Percentiles rank a stretch among this genome's conserved stretches.
Conservation (phyloP, 2,888 invertebrate genomes). For the Yponomeuta cagnagella region DNA sequence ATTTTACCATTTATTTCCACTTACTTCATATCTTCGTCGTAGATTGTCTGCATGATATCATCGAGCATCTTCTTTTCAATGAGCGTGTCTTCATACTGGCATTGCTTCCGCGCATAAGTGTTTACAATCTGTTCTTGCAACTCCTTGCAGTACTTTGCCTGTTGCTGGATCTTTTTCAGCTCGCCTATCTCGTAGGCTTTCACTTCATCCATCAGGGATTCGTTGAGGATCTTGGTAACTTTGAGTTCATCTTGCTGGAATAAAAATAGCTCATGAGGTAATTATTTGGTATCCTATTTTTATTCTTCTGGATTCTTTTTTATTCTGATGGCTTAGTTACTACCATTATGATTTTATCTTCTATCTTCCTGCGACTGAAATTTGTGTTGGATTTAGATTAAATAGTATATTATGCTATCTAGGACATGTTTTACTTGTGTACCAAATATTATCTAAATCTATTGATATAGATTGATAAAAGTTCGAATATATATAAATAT, state of each 20-base stretch:
- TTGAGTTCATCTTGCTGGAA: conserved; percentile 46
- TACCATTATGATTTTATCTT: too few species aligned
- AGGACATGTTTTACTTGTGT: too few species aligned
- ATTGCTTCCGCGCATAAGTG: conserved; percentile 63
- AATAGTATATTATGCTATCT: too few species aligned
- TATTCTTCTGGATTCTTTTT: too few species aligned
- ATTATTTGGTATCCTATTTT: too few species aligned
- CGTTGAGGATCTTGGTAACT: conserved; percentile 44
- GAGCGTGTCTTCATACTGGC: conserved; percentile 73
- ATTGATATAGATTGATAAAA: too few species aligned
- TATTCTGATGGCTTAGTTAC: too few species aligned
- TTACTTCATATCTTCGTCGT: conserved; percentile 77
- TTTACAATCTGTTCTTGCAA: conserved; percentile 77
- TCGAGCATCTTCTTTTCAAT: conserved; percentile 79
- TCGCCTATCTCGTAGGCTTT: conserved; percentile 43
- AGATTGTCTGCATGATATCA: conserved; percentile 74
- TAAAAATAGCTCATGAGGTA: not conserved
- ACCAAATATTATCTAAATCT: too few species aligned
- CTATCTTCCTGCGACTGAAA: too few species aligned
- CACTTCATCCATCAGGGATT: conserved; percentile 49
- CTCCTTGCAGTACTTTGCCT: conserved; percentile 59
- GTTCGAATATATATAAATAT: too few species aligned
- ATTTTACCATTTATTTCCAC: not conserved
- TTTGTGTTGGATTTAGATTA: too few species aligned
- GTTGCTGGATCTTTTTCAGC: conserved; percentile 39